These are phyloP conservation scores for Mormyrus hasselquistii DNA, from an alignment of 2,797 vertebrate genomes.

Conservation along the genomic window DNA sequence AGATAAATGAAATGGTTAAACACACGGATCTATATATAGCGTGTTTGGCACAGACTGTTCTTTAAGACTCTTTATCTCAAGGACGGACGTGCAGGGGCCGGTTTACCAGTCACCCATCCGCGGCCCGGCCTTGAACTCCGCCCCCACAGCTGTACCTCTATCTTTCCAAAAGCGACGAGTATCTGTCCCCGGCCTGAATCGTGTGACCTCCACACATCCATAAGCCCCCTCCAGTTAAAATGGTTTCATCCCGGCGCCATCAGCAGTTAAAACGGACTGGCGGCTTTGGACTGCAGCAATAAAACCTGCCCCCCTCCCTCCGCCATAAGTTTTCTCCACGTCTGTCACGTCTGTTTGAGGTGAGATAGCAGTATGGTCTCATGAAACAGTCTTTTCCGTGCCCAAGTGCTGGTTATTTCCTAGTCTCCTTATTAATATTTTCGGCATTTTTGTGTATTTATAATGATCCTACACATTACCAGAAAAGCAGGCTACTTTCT, in stretches of 20 bases:
- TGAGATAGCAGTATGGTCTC: not conserved
- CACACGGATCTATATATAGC: constrained; percentile 9
- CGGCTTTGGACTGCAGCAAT: not conserved
- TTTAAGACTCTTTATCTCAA: constrained; percentile 60
- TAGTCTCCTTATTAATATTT: not conserved
- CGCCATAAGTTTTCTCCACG: not conserved
- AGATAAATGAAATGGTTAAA: not conserved
- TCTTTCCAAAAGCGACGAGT: constrained; percentile 38
- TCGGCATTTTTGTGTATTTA: not conserved
- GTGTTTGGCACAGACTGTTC: constrained; percentile 40
- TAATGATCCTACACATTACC: not conserved
- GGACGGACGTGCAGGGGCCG: constrained; percentile 56
- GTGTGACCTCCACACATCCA: not conserved
- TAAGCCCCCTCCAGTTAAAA: not conserved
- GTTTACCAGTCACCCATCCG: constrained; percentile 53
- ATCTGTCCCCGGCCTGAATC: not conserved
- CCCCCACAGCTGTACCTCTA: constrained; percentile 57
- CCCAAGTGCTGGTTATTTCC: not conserved
- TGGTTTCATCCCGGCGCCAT: not conserved
- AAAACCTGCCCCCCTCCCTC: not conserved
- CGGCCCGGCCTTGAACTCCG: constrained; percentile 59
- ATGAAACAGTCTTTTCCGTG: not conserved
- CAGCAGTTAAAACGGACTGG: not conserved
- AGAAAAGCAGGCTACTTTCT: not conserved
- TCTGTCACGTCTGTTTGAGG: not conserved